phyloP scores from a whole-genome alignment of 2,113 vertebrate genomes.

The Apodemus speciosus region DNA sequence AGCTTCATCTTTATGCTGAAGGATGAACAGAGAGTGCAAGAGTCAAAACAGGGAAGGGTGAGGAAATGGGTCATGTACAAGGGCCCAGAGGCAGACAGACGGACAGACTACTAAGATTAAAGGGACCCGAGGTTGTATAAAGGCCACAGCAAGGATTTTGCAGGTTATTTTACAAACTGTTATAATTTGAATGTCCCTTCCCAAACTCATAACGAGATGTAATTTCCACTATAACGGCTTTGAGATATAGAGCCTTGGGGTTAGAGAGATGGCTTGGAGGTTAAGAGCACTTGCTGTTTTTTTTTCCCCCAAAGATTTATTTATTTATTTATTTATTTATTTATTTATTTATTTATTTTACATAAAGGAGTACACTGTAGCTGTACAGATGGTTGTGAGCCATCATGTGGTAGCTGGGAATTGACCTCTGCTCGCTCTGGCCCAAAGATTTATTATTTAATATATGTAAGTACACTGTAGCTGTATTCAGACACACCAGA shows the following conservation, averaged over 20 bases:
- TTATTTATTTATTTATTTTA: no score
- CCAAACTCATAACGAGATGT: neutral
- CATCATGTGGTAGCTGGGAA: no score
- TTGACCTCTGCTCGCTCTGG: no score
- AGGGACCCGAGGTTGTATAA: neutral
- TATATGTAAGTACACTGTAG: no score
- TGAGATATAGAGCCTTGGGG: neutral
- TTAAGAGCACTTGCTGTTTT: no score
- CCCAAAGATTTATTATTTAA: no score
- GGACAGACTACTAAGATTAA: neutral
- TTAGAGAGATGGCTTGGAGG: neutral
- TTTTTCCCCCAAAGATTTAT: no score
- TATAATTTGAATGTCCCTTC: neutral
- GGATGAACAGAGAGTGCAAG: neutral
- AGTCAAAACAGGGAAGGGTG: no score
- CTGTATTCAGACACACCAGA: no score
- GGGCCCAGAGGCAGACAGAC: constrained; percentile 1
- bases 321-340: no score
- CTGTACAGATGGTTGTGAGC: no score
- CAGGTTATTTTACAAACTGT: neutral
- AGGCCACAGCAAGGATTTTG: neutral
- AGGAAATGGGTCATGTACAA: neutral
- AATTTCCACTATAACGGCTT: neutral
- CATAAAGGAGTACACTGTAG: no score
- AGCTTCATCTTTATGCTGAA: neutral